phyloP scores from a whole-genome alignment of 1,140 invertebrate genomes.

The Luehdorfia chinensis region DNA sequence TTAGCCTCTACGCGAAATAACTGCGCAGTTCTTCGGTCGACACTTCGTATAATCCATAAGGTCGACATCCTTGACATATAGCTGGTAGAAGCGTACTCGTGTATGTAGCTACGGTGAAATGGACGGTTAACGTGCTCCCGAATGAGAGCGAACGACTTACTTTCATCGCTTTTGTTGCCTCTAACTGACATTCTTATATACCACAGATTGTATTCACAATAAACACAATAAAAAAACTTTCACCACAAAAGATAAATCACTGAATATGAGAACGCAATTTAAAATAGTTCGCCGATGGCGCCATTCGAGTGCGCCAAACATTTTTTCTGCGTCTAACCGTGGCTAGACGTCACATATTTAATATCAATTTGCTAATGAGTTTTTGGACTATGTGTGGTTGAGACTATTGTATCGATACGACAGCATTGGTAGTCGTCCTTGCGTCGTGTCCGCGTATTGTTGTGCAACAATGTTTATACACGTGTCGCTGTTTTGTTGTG shows the following conservation, averaged over 20 bases:
- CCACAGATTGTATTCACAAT: constrained; percentile 24
- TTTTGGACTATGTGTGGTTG: neutral
- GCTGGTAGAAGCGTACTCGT: constrained; percentile 23
- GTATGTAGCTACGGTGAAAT: constrained; percentile 13
- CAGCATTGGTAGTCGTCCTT: constrained; percentile 46
- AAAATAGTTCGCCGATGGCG: constrained; percentile 29
- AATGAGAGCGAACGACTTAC: too few species aligned
- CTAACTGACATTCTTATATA: constrained; percentile 45
- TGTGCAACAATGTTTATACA: constrained; percentile 72
- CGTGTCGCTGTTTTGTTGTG: constrained; percentile 62
- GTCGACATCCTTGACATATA: constrained; percentile 49
- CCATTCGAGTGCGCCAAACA: constrained; percentile 26
- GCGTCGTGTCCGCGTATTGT: constrained; percentile 56
- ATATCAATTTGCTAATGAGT: constrained; percentile 27
- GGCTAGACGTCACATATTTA: constrained; percentile 19
- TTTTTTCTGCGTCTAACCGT: constrained; percentile 24
- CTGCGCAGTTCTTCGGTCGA: constrained; percentile 51
- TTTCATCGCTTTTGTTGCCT: constrained; percentile 30
- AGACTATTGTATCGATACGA: constrained; percentile 12
- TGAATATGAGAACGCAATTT: constrained; percentile 19
- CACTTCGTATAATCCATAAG: constrained; percentile 53
- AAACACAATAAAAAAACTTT: constrained; percentile 42
- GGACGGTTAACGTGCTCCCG: constrained; percentile 2
- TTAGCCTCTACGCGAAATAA: constrained; percentile 35
- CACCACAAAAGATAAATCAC: constrained; percentile 39